Conservation (phyloP, 2,797 vertebrate genomes). For the Orientallactaga sibirica region DNA sequence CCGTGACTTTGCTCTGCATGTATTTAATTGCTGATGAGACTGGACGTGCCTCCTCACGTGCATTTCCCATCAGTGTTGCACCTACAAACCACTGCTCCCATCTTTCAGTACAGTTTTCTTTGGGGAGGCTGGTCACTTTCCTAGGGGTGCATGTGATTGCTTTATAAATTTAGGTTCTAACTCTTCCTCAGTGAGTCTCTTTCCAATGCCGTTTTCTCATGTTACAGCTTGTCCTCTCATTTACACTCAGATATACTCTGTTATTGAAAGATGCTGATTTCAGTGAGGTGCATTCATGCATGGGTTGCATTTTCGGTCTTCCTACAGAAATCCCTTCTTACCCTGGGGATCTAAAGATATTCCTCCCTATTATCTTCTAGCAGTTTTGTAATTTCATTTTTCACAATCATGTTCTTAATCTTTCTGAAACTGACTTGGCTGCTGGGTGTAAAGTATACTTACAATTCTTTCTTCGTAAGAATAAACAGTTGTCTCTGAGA, state of each 20-base stretch:
- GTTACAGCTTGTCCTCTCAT: neutral
- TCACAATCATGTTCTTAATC: neutral
- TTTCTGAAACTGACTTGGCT: neutral
- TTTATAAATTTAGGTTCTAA: neutral
- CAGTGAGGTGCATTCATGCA: neutral
- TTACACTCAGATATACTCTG: neutral
- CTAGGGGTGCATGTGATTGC: neutral
- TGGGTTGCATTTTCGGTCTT: slow-evolving; percentile 3
- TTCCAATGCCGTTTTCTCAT: neutral
- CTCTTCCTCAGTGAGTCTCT: neutral
- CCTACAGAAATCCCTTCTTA: neutral
- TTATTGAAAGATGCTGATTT: neutral
- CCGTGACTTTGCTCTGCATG: neutral
- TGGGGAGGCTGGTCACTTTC: neutral
- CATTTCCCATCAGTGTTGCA: neutral
- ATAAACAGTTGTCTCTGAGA: neutral
- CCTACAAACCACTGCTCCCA: fast-evolving
- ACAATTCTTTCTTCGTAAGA: neutral
- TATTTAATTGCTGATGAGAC: neutral
- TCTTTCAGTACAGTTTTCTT: neutral
- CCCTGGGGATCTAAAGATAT: neutral
- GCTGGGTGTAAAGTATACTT: neutral
- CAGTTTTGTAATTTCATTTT: neutral
- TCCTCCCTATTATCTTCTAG: neutral
- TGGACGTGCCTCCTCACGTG: fast-evolving